Base-by-base conservation (phyloP, 2,797 vertebrate species). In the Anomalospiza imberbis region DNA sequence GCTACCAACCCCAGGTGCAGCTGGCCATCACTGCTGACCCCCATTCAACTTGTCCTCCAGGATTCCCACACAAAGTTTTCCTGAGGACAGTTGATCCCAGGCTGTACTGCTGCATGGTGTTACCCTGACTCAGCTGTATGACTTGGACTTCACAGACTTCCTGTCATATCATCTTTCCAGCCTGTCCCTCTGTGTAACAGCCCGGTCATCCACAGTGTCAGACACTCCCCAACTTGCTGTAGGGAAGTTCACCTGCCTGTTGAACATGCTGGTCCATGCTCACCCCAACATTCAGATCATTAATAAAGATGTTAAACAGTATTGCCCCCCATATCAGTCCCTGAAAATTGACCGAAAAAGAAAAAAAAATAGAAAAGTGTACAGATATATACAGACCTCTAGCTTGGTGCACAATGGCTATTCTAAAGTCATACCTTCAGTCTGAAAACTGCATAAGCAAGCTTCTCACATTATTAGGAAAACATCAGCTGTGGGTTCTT, bases 41-140 rank as follows among this genome's bases (percentile, higher is more conserved):
- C 14, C 34, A 31, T 22, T 57, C 28, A 70, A 17, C 15, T 15
- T 29, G 22, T 22, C n/a, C 28, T 38, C n/a, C 5, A 17, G 61
- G 15, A 63, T 24, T 16, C 8, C 4, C 2, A 2, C 0, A 0
- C 7, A 58, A 42, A 55, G 45, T 19, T 22, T 42, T 26, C 32
- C 66, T 63, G 3, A 2, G 5, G 44, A 9, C 34, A 81, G 34
- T 2, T 73, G 77, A 77, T 4, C 29, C 60, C 70, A 74, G n/a
- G 26, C 61, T 26, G 19, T 22, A 18, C 17, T 24, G 26, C 10
- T 66, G 50, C 3, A 3, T 29, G 22, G 26, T 38, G 21, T 31
- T 44, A 19, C 2, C n/a, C 71, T 51, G 13, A 15, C 50, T 45
- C 15, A 82, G n/a, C 20, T 24, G 21, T 12, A 51, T 2, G 1